Conservation (phyloP, 35 echinoderm and acorn worm genomes). For the Heliocidaris erythrogramma region DNA sequence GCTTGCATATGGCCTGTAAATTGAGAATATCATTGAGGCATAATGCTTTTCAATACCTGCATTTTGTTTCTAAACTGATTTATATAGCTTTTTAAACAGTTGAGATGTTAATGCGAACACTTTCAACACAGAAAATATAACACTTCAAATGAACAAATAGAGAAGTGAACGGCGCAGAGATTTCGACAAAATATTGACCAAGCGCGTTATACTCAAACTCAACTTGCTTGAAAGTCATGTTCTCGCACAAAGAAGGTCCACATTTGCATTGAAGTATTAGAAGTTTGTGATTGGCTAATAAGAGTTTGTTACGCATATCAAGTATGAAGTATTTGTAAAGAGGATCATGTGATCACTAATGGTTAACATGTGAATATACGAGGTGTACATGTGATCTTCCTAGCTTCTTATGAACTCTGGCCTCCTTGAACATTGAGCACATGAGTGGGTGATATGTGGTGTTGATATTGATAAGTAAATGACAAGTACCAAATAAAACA, state of each 20-base stretch:
- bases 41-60: no score
- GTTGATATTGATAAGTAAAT: not conserved
- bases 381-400: not conserved
- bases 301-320: not conserved
- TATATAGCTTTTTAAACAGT: no score
- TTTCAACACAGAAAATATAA: no score
- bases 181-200: not conserved
- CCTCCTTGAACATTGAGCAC: not conserved
- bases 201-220: not conserved
- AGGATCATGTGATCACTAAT: not conserved
- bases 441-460: not conserved
- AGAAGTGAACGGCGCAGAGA: not conserved
- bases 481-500: not conserved
- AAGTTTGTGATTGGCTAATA: not conserved
- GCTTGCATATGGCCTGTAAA: no score
- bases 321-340: not conserved
- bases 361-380: not conserved
- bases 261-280: not conserved
- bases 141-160: not conserved
- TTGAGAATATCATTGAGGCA: no score
- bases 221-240: not conserved
- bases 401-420: not conserved
- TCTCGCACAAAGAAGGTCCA: not conserved
- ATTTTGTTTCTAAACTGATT: no score
- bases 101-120: no score